These are phyloP conservation scores for Myzus persicae DNA, from an alignment of 1,140 invertebrate genomes.

Conservation along the genomic window DNA sequence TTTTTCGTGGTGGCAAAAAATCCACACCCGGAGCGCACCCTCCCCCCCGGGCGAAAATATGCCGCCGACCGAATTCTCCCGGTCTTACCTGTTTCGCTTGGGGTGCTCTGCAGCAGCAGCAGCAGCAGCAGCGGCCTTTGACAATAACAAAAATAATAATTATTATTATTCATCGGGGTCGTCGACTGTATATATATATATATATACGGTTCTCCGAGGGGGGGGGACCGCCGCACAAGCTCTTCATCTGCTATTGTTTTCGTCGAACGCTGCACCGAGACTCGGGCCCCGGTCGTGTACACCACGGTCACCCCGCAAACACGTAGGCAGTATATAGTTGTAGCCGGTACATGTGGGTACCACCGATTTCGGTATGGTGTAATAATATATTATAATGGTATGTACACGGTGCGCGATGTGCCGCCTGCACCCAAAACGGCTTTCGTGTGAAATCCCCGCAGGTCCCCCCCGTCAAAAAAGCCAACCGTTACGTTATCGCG, in stretches of 20 bases:
- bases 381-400: no score
- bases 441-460: constrained; percentile 34
- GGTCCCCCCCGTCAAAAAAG: background rate
- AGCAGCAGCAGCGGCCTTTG: no score
- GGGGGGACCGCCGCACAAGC: background rate
- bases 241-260: background rate
- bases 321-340: no score
- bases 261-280: constrained; percentile 28
- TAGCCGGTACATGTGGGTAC: no score
- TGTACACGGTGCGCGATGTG: no score
- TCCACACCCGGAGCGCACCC: background rate
- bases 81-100: constrained; percentile 53
- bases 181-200: no score
- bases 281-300: background rate
- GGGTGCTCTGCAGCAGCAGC: background rate
- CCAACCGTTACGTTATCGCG: background rate
- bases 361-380: no score
- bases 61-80: background rate
- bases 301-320: background rate
- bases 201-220: background rate
- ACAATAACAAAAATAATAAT: no score
- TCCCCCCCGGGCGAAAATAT: background rate
- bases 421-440: background rate
- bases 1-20: constrained; percentile 20
- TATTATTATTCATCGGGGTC: background rate